Conservation (phyloP, 2,113 vertebrate species). For the Aegithalos caudatus region DNA sequence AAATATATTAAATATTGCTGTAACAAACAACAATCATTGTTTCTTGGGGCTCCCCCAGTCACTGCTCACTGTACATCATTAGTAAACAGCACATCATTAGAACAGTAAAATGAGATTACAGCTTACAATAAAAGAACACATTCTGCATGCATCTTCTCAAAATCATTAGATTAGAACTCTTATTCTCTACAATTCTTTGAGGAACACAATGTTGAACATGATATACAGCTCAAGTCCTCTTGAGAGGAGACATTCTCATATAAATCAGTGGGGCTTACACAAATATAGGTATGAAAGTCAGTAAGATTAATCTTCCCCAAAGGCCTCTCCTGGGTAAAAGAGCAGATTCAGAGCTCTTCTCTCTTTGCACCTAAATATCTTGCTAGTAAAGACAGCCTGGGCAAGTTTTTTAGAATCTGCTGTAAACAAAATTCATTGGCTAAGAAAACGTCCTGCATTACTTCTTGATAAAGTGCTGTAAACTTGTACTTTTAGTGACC, state of each 20-base stretch:
- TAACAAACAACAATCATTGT: neutral
- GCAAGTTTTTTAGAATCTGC: neutral
- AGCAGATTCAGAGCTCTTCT: neutral
- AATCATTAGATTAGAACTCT: neutral
- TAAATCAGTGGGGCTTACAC: neutral
- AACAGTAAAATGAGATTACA: conserved; percentile 41
- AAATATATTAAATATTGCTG: neutral
- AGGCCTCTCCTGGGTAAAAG: neutral
- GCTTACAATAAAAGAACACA: conserved; percentile 5
- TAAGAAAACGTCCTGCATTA: neutral
- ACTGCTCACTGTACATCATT: neutral
- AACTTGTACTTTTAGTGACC: neutral
- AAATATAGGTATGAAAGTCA: neutral
- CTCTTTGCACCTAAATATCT: neutral
- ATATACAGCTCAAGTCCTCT: neutral
- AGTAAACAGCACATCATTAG: neutral
- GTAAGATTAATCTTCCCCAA: neutral
- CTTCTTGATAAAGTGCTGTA: neutral
- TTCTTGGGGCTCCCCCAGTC: neutral
- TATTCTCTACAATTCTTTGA: conserved; percentile 25
- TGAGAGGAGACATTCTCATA: neutral
- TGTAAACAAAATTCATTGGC: neutral
- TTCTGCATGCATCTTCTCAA: neutral
- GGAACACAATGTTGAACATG: neutral
- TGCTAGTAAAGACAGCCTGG: neutral